A percentile compares a stretch with the other conserved stretches of the same genome.
Evolutionary conservation across 2,797 vertebrate genomes (phyloP).

Genomic region (Poliocrania exsul): DNA sequence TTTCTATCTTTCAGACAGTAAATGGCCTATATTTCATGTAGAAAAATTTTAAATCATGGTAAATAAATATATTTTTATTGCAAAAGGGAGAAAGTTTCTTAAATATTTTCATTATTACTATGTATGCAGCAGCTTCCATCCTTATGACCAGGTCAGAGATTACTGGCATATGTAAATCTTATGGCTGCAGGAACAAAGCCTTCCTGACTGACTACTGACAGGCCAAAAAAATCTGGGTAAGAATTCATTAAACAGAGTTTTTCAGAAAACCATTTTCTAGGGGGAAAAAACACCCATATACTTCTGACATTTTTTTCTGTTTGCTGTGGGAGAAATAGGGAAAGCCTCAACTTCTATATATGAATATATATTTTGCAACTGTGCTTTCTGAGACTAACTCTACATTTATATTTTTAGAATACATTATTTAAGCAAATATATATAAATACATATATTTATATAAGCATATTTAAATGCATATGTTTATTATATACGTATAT

Average conservation of each 20-base stretch:
- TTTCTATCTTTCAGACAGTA: not conserved
- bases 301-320: not conserved
- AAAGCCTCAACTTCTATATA: not conserved
- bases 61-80: not conserved
- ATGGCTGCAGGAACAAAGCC: not conserved
- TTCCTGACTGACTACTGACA: not conserved
- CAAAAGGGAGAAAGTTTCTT: not conserved
- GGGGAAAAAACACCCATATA: accelerated
- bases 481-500: not conserved
- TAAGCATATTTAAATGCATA: not conserved
- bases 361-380: not conserved
- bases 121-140: not conserved
- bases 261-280: not conserved
- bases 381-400: not conserved
- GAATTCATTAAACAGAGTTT: not conserved
- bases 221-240: not conserved
- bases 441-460: not conserved
- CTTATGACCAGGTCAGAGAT: not conserved
- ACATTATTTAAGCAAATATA: not conserved
- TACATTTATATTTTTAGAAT: not conserved
- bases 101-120: not conserved
- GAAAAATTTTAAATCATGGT: not conserved
- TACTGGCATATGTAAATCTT: not conserved
- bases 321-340: not conserved
- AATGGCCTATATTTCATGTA: not conserved